Percentiles rank a stretch among this genome's conserved stretches.
Conservation (phyloP, 2,797 vertebrate genomes). For the Sternotherus odoratus region DNA sequence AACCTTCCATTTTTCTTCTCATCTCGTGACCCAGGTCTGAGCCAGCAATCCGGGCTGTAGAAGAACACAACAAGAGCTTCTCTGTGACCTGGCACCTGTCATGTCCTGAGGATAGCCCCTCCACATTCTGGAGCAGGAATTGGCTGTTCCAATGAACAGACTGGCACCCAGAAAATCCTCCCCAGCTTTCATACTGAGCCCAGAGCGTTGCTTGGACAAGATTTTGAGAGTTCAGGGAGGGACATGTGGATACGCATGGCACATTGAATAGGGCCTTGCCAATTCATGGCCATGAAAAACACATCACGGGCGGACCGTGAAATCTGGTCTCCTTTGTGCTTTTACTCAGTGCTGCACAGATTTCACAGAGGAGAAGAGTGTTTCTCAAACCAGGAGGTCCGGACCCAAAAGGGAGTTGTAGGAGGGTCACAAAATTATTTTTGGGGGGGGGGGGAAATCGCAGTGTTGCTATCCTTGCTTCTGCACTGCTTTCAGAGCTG, state of each 20-base stretch:
- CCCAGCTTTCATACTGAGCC: not conserved
- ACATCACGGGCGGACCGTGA: too few species aligned
- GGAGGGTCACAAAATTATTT: too few species aligned
- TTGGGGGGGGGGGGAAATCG: too few species aligned
- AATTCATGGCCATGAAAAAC: too few species aligned
- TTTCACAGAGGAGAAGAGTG: too few species aligned
- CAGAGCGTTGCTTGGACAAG: not conserved
- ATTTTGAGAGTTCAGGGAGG: constrained; percentile 33
- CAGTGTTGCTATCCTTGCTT: too few species aligned
- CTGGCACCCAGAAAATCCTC: not conserved
- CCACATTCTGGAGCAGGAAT: not conserved
- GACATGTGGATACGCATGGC: not conserved
- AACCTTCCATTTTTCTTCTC: not conserved
- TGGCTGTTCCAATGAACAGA: not conserved
- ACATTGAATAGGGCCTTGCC: not conserved
- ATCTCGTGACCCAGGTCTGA: not conserved
- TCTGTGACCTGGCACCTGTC: not conserved
- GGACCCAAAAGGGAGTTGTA: too few species aligned
- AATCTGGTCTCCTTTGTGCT: too few species aligned
- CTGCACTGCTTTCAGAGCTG: too few species aligned
- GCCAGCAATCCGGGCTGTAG: too few species aligned
- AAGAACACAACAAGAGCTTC: not conserved
- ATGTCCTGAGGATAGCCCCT: not conserved
- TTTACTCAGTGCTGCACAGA: too few species aligned
- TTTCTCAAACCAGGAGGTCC: too few species aligned